A percentile compares a stretch with the other conserved stretches of the same genome.
Evolutionary conservation across 2,113 vertebrate species (phyloP).

Genomic region (Alces alces): DNA sequence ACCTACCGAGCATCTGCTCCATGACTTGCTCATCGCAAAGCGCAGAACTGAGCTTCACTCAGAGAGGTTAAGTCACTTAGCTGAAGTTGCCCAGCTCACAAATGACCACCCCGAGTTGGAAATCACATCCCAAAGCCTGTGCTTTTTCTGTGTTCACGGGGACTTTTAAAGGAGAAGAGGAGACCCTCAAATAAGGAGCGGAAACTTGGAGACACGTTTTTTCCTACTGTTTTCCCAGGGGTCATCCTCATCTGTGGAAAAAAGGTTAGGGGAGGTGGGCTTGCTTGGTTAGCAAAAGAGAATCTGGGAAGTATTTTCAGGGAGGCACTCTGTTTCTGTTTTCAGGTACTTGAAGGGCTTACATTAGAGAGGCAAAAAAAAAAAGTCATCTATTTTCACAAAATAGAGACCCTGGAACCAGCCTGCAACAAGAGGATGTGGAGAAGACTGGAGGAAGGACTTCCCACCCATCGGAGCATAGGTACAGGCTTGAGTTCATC

Average conservation of each 20-base stretch:
- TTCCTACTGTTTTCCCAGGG: background rate
- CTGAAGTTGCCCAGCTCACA: background rate
- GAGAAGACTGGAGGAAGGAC: background rate
- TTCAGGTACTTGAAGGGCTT: background rate
- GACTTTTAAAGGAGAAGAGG: background rate
- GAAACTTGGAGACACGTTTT: background rate
- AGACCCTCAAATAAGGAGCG: background rate
- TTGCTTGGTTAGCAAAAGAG: background rate
- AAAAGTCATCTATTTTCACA: background rate
- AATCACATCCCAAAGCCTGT: background rate
- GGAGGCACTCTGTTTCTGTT: background rate
- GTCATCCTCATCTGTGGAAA: background rate
- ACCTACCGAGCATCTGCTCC: background rate
- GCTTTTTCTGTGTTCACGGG: background rate
- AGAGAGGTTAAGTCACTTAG: background rate
- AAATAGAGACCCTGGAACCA: background rate
- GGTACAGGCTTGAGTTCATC: background rate
- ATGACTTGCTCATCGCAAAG: background rate
- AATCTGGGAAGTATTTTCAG: background rate
- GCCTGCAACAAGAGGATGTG: background rate
- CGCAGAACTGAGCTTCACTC: background rate
- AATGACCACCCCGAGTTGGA: background rate
- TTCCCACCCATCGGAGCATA: background rate
- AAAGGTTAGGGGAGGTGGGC: background rate
- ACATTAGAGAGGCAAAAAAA: background rate